Conservation (phyloP, 2,113 vertebrate genomes). For the Rhynchomys soricoides region DNA sequence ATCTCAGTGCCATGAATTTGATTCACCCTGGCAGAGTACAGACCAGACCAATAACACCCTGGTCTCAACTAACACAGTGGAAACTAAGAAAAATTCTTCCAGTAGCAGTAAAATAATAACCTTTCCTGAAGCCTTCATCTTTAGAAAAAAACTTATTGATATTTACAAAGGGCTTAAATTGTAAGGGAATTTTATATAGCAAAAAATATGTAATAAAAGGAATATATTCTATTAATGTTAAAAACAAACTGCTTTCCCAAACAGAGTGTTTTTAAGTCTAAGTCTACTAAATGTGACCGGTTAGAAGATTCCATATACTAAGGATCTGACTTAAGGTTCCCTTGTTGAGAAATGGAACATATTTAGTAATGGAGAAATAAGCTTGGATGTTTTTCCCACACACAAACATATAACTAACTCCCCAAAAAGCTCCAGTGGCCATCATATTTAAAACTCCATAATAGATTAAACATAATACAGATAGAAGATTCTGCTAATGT, state of each 20-base stretch:
- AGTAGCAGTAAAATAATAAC: neutral
- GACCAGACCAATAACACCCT: neutral
- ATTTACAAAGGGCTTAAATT: slow-evolving; percentile 43
- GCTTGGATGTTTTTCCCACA: neutral
- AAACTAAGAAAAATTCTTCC: neutral
- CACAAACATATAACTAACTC: neutral
- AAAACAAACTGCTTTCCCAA: slow-evolving; percentile 29
- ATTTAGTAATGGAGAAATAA: neutral
- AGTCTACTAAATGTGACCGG: neutral
- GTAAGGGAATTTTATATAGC: neutral
- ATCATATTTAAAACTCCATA: slow-evolving; percentile 24
- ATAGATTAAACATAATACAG: slow-evolving; percentile 20
- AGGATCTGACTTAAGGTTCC: slow-evolving; percentile 8
- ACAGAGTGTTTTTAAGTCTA: neutral
- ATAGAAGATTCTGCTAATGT: slow-evolving; percentile 23
- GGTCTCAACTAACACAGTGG: neutral
- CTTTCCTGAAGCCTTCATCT: neutral
- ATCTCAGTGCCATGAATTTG: neutral
- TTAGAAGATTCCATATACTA: slow-evolving; percentile 26
- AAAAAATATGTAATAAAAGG: slow-evolving; percentile 25
- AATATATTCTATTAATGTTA: neutral
- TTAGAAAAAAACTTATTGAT: neutral
- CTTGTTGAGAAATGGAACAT: slow-evolving; percentile 16
- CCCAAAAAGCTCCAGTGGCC: neutral
- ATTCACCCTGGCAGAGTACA: neutral